Conservation (phyloP, 1,140 invertebrate species). For the Heliconius congener region DNA sequence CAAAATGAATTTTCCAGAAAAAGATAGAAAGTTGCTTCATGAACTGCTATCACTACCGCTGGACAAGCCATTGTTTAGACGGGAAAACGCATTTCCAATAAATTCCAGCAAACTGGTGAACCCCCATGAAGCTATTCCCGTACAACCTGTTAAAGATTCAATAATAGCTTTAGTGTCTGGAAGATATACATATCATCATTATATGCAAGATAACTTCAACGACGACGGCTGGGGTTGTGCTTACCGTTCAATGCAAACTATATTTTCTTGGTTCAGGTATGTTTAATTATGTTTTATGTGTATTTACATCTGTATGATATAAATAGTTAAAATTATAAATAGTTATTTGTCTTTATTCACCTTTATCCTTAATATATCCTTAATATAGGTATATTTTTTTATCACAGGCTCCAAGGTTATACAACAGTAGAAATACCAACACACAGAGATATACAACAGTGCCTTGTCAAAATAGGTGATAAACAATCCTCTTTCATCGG, state of each 20-base stretch:
- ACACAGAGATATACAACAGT: conserved; percentile 95
- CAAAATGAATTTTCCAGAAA: conserved; percentile 73
- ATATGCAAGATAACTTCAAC: conserved; percentile 97
- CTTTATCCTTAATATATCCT: no score
- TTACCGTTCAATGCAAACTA: conserved; percentile 98
- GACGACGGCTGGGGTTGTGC: conserved; percentile 99
- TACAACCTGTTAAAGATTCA: conserved; percentile 47
- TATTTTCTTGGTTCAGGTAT: conserved; percentile 96
- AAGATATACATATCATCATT: conserved; percentile 96
- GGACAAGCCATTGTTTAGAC: conserved; percentile 87
- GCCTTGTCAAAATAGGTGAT: conserved; percentile 96
- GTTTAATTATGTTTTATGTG: background rate
- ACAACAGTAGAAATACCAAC: conserved; percentile 91
- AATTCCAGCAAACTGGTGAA: conserved; percentile 85
- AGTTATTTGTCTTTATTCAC: no score
- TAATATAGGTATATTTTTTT: background rate
- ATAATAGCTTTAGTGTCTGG: conserved; percentile 88
- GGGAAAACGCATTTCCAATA: conserved; percentile 85
- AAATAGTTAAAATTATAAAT: no score
- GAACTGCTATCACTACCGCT: conserved; percentile 85
- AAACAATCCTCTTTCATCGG: conserved; percentile 94
- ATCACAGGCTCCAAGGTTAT: conserved; percentile 90
- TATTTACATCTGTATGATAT: no score
- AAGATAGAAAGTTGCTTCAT: conserved; percentile 85
- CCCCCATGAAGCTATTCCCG: conserved; percentile 83